Percentiles rank a stretch among this genome's conserved stretches.
Conservation (phyloP, 2,113 vertebrate genomes). For the Butastur rufipennis region DNA sequence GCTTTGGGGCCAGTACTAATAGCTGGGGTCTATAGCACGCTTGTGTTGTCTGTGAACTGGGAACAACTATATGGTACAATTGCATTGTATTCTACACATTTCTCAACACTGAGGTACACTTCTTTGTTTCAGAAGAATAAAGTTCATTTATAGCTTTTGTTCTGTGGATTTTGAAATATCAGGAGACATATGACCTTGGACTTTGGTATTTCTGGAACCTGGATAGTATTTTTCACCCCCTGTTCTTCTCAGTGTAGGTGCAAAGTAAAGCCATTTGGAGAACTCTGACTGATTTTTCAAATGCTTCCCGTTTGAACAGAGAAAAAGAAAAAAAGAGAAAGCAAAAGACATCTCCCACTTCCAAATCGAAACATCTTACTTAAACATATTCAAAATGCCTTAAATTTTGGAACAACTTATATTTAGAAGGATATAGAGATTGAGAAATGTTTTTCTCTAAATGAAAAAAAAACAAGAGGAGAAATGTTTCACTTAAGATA, state of each 20-base stretch:
- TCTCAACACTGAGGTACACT: not conserved
- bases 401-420: not conserved
- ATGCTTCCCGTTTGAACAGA: not conserved
- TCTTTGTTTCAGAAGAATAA: not conserved
- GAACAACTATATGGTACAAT: not conserved
- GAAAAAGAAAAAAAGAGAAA: not conserved
- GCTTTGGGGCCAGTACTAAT: not conserved
- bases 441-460: not conserved
- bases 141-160: not conserved
- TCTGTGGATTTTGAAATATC: not conserved
- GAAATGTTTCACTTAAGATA: not conserved
- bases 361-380: not conserved
- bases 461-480: not conserved
- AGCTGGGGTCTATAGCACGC: not conserved
- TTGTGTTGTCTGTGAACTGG: not conserved
- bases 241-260: not conserved
- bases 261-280: not conserved
- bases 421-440: not conserved
- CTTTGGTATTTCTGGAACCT: not conserved
- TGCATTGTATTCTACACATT: not conserved
- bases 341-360: accelerated
- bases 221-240: not conserved
- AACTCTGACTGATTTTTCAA: not conserved
- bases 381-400: not conserved
- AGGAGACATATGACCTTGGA: not conserved